Conservation (phyloP, 2,113 vertebrate genomes). For the Oplegnathus fasciatus region DNA sequence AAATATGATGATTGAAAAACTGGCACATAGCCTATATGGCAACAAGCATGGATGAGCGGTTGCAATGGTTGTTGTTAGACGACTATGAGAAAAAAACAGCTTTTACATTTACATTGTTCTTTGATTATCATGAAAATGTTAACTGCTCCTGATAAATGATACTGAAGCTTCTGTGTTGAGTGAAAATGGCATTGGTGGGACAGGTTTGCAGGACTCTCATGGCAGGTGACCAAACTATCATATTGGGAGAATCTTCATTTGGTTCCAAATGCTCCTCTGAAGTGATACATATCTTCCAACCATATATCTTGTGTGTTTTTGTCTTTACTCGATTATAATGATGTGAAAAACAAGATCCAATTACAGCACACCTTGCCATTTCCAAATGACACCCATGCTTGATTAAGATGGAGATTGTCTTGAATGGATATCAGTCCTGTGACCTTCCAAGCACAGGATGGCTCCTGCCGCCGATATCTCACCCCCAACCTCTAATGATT, state of each 20-base stretch:
- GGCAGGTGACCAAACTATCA: neutral
- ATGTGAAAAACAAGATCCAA: neutral
- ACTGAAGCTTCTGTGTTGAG: no score
- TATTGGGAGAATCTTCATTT: neutral
- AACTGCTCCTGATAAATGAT: no score
- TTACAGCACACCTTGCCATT: conserved; percentile 5
- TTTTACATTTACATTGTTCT: no score
- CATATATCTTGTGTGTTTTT: neutral
- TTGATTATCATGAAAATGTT: no score
- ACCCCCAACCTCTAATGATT: conserved; percentile 48
- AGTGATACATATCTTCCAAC: neutral
- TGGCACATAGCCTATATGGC: no score
- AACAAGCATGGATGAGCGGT: no score
- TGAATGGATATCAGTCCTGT: conserved; percentile 33
- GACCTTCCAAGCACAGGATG: conserved; percentile 49
- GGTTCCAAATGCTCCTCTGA: neutral
- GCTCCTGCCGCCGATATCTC: conserved; percentile 28
- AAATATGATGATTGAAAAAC: no score
- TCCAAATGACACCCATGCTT: neutral
- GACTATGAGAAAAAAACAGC: no score
- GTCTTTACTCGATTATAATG: neutral
- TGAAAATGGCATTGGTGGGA: neutral
- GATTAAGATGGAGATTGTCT: conserved; percentile 22
- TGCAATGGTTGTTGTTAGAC: no score
- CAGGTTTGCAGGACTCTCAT: neutral